Percentiles rank a stretch among this genome's conserved stretches.
These are phyloP conservation scores for Mimas tiliae DNA, from an alignment of 2,888 invertebrate species.

Conservation along the genomic window DNA sequence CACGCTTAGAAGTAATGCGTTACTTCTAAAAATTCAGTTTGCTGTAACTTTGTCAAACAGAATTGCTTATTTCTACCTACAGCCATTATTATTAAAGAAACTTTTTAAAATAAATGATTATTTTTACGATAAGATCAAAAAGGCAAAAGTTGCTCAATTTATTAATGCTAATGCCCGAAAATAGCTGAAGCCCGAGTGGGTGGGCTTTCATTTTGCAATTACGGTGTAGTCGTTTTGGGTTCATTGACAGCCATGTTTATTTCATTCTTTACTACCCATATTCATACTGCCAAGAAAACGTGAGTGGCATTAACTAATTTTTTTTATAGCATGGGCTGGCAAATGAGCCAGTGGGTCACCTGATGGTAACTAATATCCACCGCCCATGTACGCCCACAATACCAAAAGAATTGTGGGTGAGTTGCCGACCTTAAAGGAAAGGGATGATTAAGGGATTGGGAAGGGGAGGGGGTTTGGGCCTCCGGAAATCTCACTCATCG, in stretches of 20 bases:
- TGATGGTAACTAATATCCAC: no score
- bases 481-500: no score
- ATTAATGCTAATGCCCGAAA: slow-evolving; percentile 23
- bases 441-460: no score
- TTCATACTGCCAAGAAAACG: not conserved
- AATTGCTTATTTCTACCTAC: slow-evolving; percentile 3
- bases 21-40: no score
- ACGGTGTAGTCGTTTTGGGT: slow-evolving; percentile 7
- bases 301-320: not conserved
- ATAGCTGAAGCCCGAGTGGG: slow-evolving; percentile 20
- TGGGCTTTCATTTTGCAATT: slow-evolving; percentile 23
- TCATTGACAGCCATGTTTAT: slow-evolving; percentile 13
- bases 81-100: slow-evolving; percentile 3
- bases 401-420: no score
- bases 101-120: slow-evolving; percentile 5
- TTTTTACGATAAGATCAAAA: slow-evolving; percentile 18
- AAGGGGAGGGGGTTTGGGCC: no score
- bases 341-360: no score
- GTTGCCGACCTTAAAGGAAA: no score
- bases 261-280: not conserved
- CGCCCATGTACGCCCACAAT: no score
- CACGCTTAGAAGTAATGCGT: no score
- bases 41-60: not conserved
- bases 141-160: slow-evolving; percentile 18
- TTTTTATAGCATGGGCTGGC: no score